Evolutionary conservation across 64 coral and sea anemone species (phyloP).

Genomic region (Orbicella faveolata): DNA sequence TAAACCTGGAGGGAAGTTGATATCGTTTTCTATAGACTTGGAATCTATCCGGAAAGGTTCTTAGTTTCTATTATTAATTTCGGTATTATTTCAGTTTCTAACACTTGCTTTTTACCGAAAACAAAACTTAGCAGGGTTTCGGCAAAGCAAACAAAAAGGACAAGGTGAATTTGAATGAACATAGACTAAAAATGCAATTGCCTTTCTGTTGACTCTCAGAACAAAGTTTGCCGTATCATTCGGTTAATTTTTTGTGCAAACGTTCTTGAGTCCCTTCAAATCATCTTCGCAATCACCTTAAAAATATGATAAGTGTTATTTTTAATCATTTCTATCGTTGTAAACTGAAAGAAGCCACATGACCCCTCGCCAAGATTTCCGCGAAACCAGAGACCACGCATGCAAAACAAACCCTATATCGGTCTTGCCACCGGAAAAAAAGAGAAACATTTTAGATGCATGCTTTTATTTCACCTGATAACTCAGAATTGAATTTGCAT

Average conservation of each 20-base stretch:
- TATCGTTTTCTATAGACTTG: no score
- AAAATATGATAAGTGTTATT: background rate
- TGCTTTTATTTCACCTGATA: background rate
- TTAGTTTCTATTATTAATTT: no score
- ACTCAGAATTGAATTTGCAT: background rate
- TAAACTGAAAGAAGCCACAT: no score
- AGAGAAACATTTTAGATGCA: background rate
- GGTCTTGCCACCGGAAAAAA: background rate
- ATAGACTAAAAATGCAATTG: background rate
- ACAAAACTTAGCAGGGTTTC: background rate
- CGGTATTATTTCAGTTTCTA: no score
- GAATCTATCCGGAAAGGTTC: no score
- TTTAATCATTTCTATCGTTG: no score
- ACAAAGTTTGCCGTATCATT: background rate
- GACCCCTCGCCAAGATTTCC: no score
- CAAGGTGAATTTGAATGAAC: background rate
- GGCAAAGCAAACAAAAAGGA: background rate
- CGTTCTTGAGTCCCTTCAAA: background rate
- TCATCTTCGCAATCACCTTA: background rate
- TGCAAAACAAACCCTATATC: background rate
- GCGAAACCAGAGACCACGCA: no score
- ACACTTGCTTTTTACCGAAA: no score
- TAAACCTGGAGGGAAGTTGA: no score
- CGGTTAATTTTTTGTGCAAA: background rate
- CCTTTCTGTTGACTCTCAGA: background rate